Base-by-base conservation (phyloP, 64 coral and sea anemone genomes). In the Dendronephthya gigantea region DNA sequence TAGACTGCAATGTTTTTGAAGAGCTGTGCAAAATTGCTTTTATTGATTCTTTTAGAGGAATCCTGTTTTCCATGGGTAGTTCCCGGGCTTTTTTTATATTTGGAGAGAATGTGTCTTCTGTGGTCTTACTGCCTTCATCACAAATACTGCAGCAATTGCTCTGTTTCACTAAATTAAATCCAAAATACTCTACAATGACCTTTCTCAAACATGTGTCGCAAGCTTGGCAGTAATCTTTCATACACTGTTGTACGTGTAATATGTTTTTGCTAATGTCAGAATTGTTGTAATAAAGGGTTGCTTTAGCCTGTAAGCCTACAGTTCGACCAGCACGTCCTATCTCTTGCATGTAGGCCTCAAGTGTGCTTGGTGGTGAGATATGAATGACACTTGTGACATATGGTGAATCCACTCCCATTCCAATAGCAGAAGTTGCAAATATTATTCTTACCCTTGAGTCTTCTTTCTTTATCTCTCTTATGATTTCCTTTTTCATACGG, bases 321-420 rank as follows among this genome's bases (percentile, higher is more conserved):
- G 86, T 88, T 12, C 82, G 23, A 27, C 92, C 88, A 49, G 92
- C 92, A 90, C 85, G 58, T 9, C 88, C 92, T 87, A 75, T 90
- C 48, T 93, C 82, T 83, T 93, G 88, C 84, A 93, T 66, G 49
- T 93, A 90, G 32, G 65, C 16, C 68, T 93, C 86, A 48, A 90
- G 22, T 35, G 19, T 90, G 30, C 88, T 87, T 17, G 82, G 88
- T 32, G 92, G 88, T 84, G 81, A 83, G 3, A 93, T 87, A 79
- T 93, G 88, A 35, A 93, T 90, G 32, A 90, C 68, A 12, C 86
- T 23, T 47, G 35, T 82, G 17, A 90, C 65, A 81, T 83, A 35
- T 40, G 88, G 84, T 35, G 83, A 32, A 87, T 93, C 87, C 86
- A 93, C 88, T 22, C 92, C 84, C 88, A 93, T 93, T 17, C 88